phyloP scores from a whole-genome alignment of 2,113 vertebrate species.

The Poecile atricapillus region DNA sequence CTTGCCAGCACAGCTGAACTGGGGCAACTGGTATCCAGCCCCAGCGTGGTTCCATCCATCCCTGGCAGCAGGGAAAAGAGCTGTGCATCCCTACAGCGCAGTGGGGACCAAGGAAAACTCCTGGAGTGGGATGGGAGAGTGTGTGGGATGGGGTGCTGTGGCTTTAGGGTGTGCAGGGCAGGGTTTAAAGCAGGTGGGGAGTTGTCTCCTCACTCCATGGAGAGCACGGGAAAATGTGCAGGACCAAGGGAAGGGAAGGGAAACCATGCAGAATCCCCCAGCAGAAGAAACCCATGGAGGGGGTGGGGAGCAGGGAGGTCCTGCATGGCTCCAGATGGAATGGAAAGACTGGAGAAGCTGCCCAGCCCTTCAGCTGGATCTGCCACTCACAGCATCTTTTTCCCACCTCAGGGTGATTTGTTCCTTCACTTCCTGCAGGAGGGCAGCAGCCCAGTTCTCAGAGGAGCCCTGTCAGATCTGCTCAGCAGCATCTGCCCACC shows the following conservation, averaged over 20 bases:
- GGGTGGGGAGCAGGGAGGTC: rapidly evolving
- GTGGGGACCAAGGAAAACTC: not conserved
- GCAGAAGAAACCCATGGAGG: rapidly evolving
- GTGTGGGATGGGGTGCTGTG: not conserved
- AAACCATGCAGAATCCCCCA: no score
- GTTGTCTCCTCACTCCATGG: not conserved
- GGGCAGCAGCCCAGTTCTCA: not conserved
- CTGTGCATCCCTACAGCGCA: rapidly evolving
- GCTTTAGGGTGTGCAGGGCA: not conserved
- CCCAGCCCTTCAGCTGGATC: not conserved
- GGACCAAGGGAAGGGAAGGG: not conserved
- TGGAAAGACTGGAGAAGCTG: rapidly evolving
- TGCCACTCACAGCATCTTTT: not conserved
- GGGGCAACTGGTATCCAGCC: not conserved
- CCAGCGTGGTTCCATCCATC: rapidly evolving
- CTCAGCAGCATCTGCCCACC: not conserved
- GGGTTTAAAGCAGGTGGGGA: not conserved
- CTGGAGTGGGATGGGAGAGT: not conserved
- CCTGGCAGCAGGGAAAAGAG: not conserved
- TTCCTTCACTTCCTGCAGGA: not conserved
- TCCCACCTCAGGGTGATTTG: not conserved
- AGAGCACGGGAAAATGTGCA: not conserved
- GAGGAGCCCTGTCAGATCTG: not conserved
- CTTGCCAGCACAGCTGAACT: not conserved
- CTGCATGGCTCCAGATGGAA: not conserved